Base-by-base conservation (phyloP, 2,113 vertebrate genomes). In the Anolis carolinensis region DNA sequence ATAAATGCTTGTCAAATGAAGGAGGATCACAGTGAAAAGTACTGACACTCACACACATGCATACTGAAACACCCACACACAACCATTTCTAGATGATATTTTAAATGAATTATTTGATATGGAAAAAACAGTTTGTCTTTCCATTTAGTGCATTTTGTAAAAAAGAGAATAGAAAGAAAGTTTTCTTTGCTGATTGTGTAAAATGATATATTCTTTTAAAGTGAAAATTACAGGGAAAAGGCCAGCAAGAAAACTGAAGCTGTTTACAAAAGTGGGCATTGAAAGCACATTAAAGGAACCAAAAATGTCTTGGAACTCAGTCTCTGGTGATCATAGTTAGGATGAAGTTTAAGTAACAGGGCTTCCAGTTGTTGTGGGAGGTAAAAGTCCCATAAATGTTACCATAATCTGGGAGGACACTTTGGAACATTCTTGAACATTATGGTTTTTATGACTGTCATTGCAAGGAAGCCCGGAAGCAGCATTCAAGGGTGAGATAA, bases 21-120 rank as follows among this genome's bases (percentile, higher is more conserved):
- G 71, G 39, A 89, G 83, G 81, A 70, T 63, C 55, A 88, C 86
- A 72, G 86, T 84, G 81, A 86, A 71, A 90, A 88, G 85, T 87
- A 78, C 87, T 93, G 87, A 90, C 34, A 65, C 13, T 44, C 27
- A 81, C 10, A 92, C 10, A 92, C 14, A 91, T 27, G 25, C 23
- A 65, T 23, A 65, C 63, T 25, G 20, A 27, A 65, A 27, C 87
- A 88, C 52, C 32, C n/a, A 79, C 34, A 80, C 18, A 93, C 2
- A 92, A 84, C 25, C 20, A 65, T 62, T 92, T 93, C 88, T 91
- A 89, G 90, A 52, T 86, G 65, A 83, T 30, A 34, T 71, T 95
- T 92, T 91, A 71, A 62, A 88, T 92, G 86, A 90, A 90, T 86
- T 88, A 55, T 90, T 87, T 91, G 86, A 91, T 84, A 88, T 20